Evolutionary conservation across 1,140 invertebrate species (phyloP), one percentile per base, ranked within the genome.

Genomic region (Goniozus legneri): DNA sequence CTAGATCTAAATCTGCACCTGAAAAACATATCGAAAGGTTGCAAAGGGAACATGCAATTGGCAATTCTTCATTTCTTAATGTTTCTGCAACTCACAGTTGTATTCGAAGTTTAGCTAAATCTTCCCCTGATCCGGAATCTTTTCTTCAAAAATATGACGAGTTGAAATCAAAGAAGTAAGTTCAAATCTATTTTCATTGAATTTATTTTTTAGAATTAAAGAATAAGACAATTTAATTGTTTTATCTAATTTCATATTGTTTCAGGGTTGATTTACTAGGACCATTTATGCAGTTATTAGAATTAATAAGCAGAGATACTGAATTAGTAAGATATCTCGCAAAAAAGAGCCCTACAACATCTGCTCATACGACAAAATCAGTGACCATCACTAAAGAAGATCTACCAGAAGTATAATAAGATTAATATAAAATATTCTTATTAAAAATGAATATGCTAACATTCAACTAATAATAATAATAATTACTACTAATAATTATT

Each of bases 61-160:
- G 47, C 20, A 56, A 55, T 34, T 40, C 50, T 4, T 52, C 54
- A 44, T 46, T 56, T 10, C 24, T 68, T 10, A 68, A 62, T 18
- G 63, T 68, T 39, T 42, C 73, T 16, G 60, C 69, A 14, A 63
- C 75, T 22, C 69, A 73, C 44, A 73, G 60, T 41, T 67, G 71
- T 43, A 55, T 80, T 31, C 62, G 71, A 39, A 47, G 73, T 22
- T 58, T 81, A 6, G 67, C 71, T 3, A 72, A 73, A 64, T 63
- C 67, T 56, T 64, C 73, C 7, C 50, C 64, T 13, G 64, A 76
- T 52, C 60, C 71, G 18, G 70, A 76, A 49, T 52, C 66, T 12
- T 79, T 81, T 58, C 15, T 76, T 13, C 62, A 71, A 43, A 80
- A 80, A 58, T 79, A 76, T 62, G 75, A 80, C 48, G 76, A 80